Base-by-base conservation (phyloP, 30 jellyfish, hydroid and myxozoan genomes). In the Sanderia malayensis region DNA sequence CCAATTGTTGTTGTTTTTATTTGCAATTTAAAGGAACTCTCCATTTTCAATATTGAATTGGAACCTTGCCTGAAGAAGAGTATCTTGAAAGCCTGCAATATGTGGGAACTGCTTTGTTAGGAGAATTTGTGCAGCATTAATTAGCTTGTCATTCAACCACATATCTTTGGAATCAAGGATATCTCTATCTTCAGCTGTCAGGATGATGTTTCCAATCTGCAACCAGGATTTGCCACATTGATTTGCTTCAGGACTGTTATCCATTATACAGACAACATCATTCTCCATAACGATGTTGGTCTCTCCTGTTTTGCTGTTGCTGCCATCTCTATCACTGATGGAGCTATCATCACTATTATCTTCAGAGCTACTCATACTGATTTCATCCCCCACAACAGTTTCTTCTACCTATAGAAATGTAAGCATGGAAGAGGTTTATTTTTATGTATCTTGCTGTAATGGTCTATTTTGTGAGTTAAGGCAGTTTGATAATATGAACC, bases 81-180 rank as follows among this genome's bases (percentile, higher is more conserved):
- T 60, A 23, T 60, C 72, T 60, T 60, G 47, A 25, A 60, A 30
- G 46, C 72, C 72, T 25, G n/a, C 47, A 30, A 60, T 25, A 60
- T 60, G 72, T 18, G 72, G 46, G 19, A 18, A 60, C 19, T 60
- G 45, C 47, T 25, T 30, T 60, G 9, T 60, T 30, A 60, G 8
- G 47, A 60, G 72, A 19, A 7, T 2, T 25, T 60, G 72, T 60
- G 72, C 72, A 7, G 72, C 72, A 60, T 30, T 60, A 3, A 60
- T 13, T 55, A 60, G 19, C 19, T 9, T 25, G 25, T 60, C 46
- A 60, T 60, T 60, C 22, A 60, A 60, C 55, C 72, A 60, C 52
- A 60, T 60, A 30, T 60, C 72, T 30, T 60, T 30, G 15, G 72
- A 60, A 4, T 6, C 23, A 10, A 60, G 19, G 4, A 60, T 60